A percentile compares a stretch with the other conserved stretches of the same genome.
Conservation (phyloP, 2,113 vertebrate genomes). For the Tiliqua scincoides region DNA sequence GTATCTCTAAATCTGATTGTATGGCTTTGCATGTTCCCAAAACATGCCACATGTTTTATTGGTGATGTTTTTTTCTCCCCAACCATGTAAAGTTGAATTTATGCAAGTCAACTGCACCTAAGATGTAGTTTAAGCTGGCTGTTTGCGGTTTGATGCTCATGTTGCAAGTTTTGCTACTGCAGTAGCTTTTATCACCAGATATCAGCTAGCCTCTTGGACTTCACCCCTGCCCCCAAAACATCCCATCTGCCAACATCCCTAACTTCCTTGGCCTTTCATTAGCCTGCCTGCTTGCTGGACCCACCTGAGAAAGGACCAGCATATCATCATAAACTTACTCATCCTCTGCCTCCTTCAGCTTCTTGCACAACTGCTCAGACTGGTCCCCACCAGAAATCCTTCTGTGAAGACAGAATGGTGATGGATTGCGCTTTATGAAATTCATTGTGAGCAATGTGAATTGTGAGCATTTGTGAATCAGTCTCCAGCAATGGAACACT, state of each 20-base stretch:
- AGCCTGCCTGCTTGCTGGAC: background rate
- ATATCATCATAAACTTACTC: constrained; percentile 14
- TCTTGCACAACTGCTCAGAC: background rate
- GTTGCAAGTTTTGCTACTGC: background rate
- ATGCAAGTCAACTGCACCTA: no score
- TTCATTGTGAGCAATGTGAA: background rate
- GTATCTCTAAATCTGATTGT: background rate
- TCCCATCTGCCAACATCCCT: background rate
- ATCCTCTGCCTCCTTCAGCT: constrained; percentile 24
- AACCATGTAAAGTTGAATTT: no score
- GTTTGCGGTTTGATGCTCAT: background rate
- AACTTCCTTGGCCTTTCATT: background rate
- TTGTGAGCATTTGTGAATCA: background rate
- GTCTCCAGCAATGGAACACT: background rate
- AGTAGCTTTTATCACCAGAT: background rate
- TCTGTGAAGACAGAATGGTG: background rate
- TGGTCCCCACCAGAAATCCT: background rate
- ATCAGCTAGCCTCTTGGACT: background rate
- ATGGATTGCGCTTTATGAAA: background rate
- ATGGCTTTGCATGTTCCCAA: background rate
- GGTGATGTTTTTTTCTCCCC: no score
- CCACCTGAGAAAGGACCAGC: background rate
- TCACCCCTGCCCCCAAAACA: background rate
- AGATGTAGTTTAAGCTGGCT: no score
- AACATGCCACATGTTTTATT: background rate